Evolutionary conservation across 2,888 invertebrate species (phyloP).

Genomic region (Hesperia comma): DNA sequence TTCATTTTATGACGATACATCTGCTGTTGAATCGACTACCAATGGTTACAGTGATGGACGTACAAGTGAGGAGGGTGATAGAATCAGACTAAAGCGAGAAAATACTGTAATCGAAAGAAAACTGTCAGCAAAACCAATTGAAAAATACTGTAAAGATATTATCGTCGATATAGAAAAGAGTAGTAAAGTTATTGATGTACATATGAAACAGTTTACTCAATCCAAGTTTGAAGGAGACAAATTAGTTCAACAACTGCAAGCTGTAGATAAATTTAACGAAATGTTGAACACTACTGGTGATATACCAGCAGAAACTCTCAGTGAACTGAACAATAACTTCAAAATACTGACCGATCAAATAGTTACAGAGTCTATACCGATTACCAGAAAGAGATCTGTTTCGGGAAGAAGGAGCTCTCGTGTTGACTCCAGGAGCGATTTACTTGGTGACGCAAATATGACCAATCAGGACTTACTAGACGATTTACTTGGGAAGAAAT

Average conservation of each 20-base stretch:
- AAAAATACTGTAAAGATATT: conserved; percentile 75
- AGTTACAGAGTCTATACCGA: conserved; percentile 53
- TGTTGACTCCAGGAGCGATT: conserved; percentile 53
- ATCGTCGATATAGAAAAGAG: conserved; percentile 76
- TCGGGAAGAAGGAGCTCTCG: conserved; percentile 59
- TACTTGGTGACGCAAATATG: conserved; percentile 69
- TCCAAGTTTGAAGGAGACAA: conserved; percentile 76
- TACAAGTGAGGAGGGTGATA: conserved; percentile 49
- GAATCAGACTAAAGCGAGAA: conserved; percentile 53
- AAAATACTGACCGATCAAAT: conserved; percentile 69
- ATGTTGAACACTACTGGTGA: conserved; percentile 66
- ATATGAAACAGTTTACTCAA: conserved; percentile 75
- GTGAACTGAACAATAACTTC: conserved; percentile 74
- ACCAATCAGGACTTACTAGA: conserved; percentile 74
- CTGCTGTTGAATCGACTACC: conserved; percentile 37
- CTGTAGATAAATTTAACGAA: conserved; percentile 79
- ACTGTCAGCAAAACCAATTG: conserved; percentile 62
- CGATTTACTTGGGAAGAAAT: conserved; percentile 76
- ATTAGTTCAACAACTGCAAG: conserved; percentile 75
- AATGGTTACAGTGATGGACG: conserved; percentile 43
- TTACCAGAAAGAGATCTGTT: conserved; percentile 63
- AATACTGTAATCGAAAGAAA: conserved; percentile 57
- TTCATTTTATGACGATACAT: conserved; percentile 58
- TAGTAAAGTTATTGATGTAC: conserved; percentile 76
- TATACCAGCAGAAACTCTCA: conserved; percentile 62